These are phyloP conservation scores for Loriculus beryllinus DNA, from an alignment of 2,797 vertebrate genomes.

Conservation along the genomic window DNA sequence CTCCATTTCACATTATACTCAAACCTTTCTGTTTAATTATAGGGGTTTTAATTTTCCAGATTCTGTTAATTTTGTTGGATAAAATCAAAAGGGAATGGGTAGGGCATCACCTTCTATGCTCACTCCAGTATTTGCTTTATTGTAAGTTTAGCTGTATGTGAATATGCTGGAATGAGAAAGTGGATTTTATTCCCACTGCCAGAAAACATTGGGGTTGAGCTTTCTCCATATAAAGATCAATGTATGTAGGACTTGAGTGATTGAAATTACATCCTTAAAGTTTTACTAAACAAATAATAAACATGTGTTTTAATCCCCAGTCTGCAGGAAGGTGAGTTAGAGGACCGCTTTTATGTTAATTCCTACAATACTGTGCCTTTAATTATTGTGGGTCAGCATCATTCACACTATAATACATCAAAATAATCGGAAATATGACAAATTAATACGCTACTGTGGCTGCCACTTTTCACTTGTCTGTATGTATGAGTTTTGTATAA, in stretches of 20 bases:
- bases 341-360: background rate
- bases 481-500: background rate
- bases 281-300: background rate
- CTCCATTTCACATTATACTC: background rate
- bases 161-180: background rate
- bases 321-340: background rate
- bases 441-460: background rate
- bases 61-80: background rate
- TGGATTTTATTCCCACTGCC: background rate
- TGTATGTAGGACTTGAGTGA: background rate
- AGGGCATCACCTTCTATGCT: rapidly evolving
- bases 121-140: background rate
- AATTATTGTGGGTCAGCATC: background rate
- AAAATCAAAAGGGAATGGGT: background rate
- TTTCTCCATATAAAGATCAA: background rate
- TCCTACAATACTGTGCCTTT: background rate
- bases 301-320: background rate
- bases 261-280: background rate
- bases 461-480: background rate
- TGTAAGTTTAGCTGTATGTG: background rate
- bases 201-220: background rate
- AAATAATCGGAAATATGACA: background rate
- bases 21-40: background rate
- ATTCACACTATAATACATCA: background rate
- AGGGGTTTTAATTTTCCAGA: background rate